Evolutionary conservation across 2,888 invertebrate species (phyloP).

Genomic region (Tenthredo distinguenda): DNA sequence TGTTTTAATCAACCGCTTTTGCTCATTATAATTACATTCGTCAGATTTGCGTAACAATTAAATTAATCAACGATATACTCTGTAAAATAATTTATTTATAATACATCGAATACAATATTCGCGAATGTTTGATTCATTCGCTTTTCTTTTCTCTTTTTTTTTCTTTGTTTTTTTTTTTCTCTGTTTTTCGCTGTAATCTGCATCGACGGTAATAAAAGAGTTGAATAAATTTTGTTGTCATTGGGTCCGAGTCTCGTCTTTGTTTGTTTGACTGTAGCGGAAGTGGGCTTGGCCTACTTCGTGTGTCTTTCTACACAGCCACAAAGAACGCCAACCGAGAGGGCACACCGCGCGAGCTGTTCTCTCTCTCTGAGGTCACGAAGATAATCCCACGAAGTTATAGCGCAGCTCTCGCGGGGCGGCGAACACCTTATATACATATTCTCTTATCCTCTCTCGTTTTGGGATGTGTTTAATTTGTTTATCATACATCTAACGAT

Average conservation of each 20-base stretch:
- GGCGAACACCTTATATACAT: neutral
- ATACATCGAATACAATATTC: neutral
- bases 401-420: too few species aligned
- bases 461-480: neutral
- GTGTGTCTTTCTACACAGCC: conserved; percentile 42
- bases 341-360: neutral
- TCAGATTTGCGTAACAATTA: too few species aligned
- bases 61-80: too few species aligned
- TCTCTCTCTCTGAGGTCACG: neutral
- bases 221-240: neutral
- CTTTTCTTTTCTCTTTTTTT: neutral
- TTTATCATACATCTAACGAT: neutral
- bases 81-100: neutral
- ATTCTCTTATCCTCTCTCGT: neutral
- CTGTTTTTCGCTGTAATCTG: neutral
- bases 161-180: neutral
- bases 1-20: too few species aligned
- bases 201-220: neutral
- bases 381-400: too few species aligned
- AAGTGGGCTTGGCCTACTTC: conserved; percentile 71
- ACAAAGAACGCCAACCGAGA: conserved; percentile 43
- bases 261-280: conserved; percentile 56
- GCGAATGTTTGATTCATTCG: neutral
- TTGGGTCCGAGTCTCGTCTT: neutral
- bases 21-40: too few species aligned